A percentile compares a stretch with the other conserved stretches of the same genome.
phyloP scores from a whole-genome alignment of 1,140 invertebrate genomes.

The Drosophila kikkawai region DNA sequence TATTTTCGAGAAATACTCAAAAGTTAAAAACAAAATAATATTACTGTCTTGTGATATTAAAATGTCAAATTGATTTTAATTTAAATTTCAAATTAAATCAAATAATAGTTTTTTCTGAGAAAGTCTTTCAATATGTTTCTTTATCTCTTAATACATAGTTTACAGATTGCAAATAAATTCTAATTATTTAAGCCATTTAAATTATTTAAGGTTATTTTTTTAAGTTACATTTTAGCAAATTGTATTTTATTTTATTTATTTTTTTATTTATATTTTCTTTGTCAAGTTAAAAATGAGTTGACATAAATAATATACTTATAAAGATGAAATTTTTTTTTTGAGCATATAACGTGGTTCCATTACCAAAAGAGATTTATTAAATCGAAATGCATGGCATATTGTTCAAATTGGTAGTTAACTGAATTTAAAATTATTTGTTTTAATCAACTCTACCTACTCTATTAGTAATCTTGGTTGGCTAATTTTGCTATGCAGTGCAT shows the following conservation, averaged over 20 bases:
- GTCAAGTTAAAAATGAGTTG: too few relatives aligned
- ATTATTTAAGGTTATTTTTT: too few relatives aligned
- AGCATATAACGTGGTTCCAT: not conserved
- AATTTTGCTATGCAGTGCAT: slow-evolving; percentile 43
- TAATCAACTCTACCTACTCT: not conserved
- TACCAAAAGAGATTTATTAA: not conserved
- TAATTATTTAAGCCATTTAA: too few relatives aligned
- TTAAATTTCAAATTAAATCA: not conserved
- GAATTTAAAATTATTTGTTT: not conserved
- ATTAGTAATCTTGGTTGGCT: not conserved
- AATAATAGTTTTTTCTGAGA: too few relatives aligned
- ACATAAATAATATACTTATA: not conserved
- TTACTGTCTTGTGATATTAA: not conserved
- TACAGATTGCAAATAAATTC: too few relatives aligned
- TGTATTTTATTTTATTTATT: too few relatives aligned
- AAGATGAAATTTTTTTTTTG: not conserved
- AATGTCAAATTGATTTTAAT: not conserved
- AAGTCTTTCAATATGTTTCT: too few relatives aligned
- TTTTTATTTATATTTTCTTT: too few relatives aligned
- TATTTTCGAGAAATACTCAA: not conserved
- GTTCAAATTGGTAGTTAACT: not conserved
- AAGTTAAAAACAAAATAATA: not conserved
- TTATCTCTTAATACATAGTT: too few relatives aligned
- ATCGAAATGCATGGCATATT: not conserved
- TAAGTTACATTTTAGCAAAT: too few relatives aligned